A percentile compares a stretch with the other conserved stretches of the same genome.
phyloP scores from a whole-genome alignment of 2,113 vertebrate genomes.

The Trichechus manatus region DNA sequence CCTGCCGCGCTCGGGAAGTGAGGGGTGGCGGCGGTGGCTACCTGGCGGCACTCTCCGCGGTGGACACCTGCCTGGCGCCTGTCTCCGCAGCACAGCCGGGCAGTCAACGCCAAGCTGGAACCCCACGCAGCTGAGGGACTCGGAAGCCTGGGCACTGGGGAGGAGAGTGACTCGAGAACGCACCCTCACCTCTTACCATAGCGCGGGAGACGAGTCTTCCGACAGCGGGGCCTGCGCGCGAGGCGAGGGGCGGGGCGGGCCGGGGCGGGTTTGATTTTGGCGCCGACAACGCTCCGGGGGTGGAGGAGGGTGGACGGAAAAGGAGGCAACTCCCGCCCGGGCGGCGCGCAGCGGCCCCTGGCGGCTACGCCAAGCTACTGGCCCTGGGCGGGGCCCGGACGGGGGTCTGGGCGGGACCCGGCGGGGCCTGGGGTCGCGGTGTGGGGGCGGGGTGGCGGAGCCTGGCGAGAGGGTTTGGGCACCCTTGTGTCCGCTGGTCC shows the following conservation, averaged over 20 bases:
- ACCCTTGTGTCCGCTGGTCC: too few species aligned
- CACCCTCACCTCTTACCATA: constrained; percentile 83
- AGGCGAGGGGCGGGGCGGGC: background rate
- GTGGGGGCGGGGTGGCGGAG: background rate
- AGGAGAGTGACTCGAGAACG: rapidly evolving
- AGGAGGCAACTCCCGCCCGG: rapidly evolving
- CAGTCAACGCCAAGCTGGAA: background rate
- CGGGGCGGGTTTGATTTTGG: constrained; percentile 73
- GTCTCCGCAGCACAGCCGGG: background rate
- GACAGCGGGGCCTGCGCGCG: rapidly evolving
- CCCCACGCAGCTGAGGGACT: rapidly evolving
- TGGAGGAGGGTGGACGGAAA: background rate
- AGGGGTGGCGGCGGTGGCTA: rapidly evolving
- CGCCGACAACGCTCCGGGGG: constrained; percentile 60
- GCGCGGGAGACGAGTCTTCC: background rate
- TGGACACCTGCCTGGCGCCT: background rate
- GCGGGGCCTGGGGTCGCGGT: background rate
- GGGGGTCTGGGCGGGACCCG: background rate
- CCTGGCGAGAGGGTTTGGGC: too few species aligned
- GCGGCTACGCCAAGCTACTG: background rate
- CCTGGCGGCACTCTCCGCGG: too few species aligned
- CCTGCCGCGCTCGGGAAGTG: rapidly evolving
- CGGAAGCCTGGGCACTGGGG: rapidly evolving
- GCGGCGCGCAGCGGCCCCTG: constrained; percentile 71
- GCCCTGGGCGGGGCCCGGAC: background rate